Conservation (phyloP, 2,888 invertebrate genomes). For the Sisyra terminalis region DNA sequence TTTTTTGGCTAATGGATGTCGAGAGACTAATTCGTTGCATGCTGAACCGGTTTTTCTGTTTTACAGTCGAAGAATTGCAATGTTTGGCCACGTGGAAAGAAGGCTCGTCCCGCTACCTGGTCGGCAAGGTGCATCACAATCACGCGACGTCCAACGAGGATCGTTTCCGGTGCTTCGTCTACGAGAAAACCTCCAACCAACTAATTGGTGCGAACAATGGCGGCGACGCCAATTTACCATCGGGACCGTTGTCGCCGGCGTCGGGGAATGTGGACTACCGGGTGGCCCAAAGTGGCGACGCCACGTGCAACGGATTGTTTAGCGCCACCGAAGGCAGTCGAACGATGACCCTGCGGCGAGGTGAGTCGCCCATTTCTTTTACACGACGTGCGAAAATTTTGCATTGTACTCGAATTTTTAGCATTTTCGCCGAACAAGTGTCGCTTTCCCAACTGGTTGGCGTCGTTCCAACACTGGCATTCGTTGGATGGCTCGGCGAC, state of each 20-base stretch:
- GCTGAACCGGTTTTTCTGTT: constrained; percentile 4
- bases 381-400: not conserved
- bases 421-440: constrained; percentile 59
- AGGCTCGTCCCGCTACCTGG: constrained; percentile 78
- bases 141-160: constrained; percentile 86
- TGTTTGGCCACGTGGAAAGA: constrained; percentile 90
- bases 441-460: constrained; percentile 77
- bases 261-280: constrained; percentile 51
- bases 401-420: constrained; percentile 24
- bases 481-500: constrained; percentile 73
- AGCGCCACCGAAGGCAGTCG: constrained; percentile 77
- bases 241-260: constrained; percentile 1
- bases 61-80: constrained; percentile 76
- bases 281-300: constrained; percentile 83
- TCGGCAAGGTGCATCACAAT: constrained; percentile 77
- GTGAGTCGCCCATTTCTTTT: constrained; percentile 24
- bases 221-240: constrained; percentile 13
- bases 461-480: constrained; percentile 74
- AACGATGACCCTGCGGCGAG: constrained; percentile 67
- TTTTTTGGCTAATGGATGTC: not conserved
- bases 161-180: constrained; percentile 88
- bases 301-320: constrained; percentile 83
- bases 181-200: constrained; percentile 43
- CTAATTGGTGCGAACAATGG: not conserved
- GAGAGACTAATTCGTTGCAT: not conserved